Evolutionary conservation across 1,140 invertebrate species (phyloP).

Genomic region (Diorhabda elongata): DNA sequence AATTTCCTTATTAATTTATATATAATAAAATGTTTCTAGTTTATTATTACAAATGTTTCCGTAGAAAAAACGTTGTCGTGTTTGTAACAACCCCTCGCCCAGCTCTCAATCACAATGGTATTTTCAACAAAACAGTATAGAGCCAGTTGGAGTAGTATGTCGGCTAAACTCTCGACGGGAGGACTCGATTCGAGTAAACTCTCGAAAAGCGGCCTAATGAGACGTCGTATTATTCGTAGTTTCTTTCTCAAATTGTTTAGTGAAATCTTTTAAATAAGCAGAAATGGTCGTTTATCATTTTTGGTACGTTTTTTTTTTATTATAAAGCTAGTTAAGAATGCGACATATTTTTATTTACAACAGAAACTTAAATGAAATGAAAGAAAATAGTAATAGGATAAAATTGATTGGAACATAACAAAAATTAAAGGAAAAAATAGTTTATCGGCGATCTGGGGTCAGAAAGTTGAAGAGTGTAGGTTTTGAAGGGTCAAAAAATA

Average conservation of each 20-base stretch:
- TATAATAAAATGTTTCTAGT: no score
- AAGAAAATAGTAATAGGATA: no score
- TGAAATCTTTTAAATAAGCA: not conserved
- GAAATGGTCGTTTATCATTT: not conserved
- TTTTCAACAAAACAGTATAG: slow-evolving; percentile 2
- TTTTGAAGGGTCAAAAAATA: no score
- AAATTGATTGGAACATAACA: no score
- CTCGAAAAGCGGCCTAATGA: not conserved
- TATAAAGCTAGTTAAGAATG: no score
- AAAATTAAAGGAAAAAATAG: no score
- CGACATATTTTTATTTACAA: no score
- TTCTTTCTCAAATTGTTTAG: not conserved
- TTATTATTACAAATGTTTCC: no score
- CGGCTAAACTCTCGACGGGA: not conserved
- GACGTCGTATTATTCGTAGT: not conserved
- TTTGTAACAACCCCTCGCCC: not conserved
- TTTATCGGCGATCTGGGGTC: no score
- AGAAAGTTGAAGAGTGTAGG: no score
- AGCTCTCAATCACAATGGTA: not conserved
- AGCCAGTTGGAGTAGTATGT: not conserved
- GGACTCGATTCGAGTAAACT: not conserved
- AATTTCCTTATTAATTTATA: no score
- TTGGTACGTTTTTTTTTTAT: not conserved
- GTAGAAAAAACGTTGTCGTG: not conserved
- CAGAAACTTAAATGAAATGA: no score